Evolutionary conservation across 2,113 vertebrate genomes (phyloP).

Genomic region (Indicator indicator): DNA sequence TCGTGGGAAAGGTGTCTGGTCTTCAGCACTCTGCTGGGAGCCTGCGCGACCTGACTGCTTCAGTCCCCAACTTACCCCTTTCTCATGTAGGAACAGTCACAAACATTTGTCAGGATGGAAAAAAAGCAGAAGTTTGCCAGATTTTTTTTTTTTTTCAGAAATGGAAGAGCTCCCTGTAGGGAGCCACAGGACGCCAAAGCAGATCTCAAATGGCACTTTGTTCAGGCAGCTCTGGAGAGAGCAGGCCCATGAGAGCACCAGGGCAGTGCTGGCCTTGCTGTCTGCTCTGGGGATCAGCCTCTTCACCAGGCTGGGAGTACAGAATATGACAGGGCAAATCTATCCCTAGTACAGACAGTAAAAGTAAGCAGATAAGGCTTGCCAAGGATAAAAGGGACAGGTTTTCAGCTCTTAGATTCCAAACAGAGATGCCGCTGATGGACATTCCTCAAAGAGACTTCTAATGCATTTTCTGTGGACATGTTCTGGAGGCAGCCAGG

Average conservation of each 20-base stretch:
- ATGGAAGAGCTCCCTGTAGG: neutral
- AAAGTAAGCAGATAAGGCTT: neutral
- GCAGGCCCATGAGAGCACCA: neutral
- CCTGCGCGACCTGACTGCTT: rapidly evolving
- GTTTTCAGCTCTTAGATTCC: neutral
- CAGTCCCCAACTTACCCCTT: neutral
- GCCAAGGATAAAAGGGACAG: neutral
- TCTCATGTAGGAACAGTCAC: neutral
- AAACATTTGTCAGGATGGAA: neutral
- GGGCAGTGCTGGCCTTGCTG: neutral
- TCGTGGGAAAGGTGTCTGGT: neutral
- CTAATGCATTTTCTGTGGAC: neutral
- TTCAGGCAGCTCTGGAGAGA: neutral
- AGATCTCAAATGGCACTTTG: neutral
- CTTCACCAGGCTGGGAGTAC: neutral
- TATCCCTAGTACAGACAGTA: neutral
- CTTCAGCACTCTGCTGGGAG: neutral
- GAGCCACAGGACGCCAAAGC: neutral
- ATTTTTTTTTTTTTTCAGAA: neutral
- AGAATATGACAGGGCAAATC: neutral
- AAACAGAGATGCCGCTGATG: neutral
- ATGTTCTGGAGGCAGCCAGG: neutral
- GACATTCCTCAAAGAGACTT: neutral
- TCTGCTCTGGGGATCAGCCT: neutral
- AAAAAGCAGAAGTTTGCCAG: neutral